These are phyloP conservation scores for Chloroclystis v-ata DNA, from an alignment of 2,888 invertebrate genomes.

Conservation along the genomic window DNA sequence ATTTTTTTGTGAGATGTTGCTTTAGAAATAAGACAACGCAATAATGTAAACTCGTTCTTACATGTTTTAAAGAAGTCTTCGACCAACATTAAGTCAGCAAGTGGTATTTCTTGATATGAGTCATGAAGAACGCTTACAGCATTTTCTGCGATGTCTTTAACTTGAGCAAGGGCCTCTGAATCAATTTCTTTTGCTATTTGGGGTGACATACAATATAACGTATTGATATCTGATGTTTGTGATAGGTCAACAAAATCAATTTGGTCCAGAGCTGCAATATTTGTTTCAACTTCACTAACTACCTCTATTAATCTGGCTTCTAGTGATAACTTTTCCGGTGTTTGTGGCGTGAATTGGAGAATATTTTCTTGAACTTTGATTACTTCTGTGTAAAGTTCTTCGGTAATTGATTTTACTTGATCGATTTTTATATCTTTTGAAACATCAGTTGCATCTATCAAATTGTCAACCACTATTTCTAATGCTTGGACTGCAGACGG, in stretches of 20 bases:
- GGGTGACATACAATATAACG: conserved; percentile 37
- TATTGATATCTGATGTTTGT: conserved; percentile 47
- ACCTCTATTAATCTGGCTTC: conserved; percentile 57
- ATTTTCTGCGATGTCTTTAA: conserved; percentile 50
- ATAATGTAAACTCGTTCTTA: conserved; percentile 53
- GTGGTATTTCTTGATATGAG: conserved; percentile 39
- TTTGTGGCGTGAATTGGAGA: conserved; percentile 46
- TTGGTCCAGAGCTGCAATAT: conserved; percentile 59
- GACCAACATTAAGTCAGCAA: conserved; percentile 49
- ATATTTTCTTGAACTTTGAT: conserved; percentile 55
- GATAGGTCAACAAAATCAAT: conserved; percentile 60
- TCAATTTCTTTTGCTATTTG: conserved; percentile 48
- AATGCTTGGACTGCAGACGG: conserved; percentile 36
- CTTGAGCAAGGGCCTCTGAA: conserved; percentile 47
- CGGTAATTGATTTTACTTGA: conserved; percentile 49
- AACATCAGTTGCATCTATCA: conserved; percentile 50
- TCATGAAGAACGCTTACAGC: conserved; percentile 51
- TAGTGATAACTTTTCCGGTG: conserved; percentile 39
- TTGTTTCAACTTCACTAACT: conserved; percentile 55
- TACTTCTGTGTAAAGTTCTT: conserved; percentile 53
- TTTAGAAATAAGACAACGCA: conserved; percentile 51
- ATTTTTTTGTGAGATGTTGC: conserved; percentile 53
- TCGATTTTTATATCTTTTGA: conserved; percentile 49
- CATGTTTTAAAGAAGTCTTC: conserved; percentile 57
- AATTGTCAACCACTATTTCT: conserved; percentile 40